Evolutionary conservation across 2,888 invertebrate genomes (phyloP), one percentile per base, ranked within the genome.

Genomic region (Lepeophtheirus nordmannii): DNA sequence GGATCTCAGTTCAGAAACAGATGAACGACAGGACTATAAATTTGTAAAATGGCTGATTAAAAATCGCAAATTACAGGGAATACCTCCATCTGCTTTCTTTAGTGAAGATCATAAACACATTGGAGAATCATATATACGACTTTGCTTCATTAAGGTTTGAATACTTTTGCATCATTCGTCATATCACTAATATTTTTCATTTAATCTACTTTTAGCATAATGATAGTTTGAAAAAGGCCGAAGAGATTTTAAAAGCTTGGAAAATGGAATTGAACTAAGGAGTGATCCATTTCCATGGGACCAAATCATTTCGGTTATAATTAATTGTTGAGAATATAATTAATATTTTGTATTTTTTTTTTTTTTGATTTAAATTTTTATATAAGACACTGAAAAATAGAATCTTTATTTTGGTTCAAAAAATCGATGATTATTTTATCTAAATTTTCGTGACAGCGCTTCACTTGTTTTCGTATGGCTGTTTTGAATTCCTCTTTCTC

Each of bases 11-110:
- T 75, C 81, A 0, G 89, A 89, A 75, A 77, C 74, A 0, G 89
- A 89, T 72, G 10, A 22, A 12, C 30, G 56, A 11, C 14, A 17
- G 20, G 65, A 65, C 11, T 65, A 90, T 75, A 82, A 82, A 70
- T 97, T 98, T 76, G 91, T 92, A 0, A 89, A 93, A 77, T 97
- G 94, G 87, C 85, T 98, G 81, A 87, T 87, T 0, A 90, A 88
- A 73, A 88, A 92, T 72, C 84, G 89, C 71, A 91, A 93, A 58
- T 78, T 98, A 20, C 87, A 93, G 71, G 86, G 89, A 11, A 97
- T 98, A 70, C 98, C 97, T 1, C 89, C 91, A 0, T 85, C 87
- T 58, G 93, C 92, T 0, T 98, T 98, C 78, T 98, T 96, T 76
- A 83, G 85, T 20, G 79, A 81, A 8, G 78, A 78, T 10, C 83